Conservation (phyloP, 1,140 invertebrate genomes). For the Panonychus citri region DNA sequence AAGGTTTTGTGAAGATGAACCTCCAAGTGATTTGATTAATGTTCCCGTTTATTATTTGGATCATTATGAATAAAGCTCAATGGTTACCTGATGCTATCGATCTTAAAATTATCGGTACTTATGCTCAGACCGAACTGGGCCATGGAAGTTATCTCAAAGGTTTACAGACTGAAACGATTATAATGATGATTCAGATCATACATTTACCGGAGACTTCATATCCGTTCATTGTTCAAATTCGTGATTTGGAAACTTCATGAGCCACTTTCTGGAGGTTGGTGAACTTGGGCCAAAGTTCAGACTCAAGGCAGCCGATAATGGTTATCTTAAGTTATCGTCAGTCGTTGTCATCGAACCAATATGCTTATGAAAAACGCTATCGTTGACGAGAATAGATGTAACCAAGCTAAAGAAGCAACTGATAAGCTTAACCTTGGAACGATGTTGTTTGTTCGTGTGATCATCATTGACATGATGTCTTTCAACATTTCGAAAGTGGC, state of each 20-base stretch:
- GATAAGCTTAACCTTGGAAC: constrained; percentile 74
- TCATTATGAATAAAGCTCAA: constrained; percentile 59
- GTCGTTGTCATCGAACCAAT: constrained; percentile 59
- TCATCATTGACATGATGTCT: constrained; percentile 28
- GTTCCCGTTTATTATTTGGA: constrained; percentile 50
- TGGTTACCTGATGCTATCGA: constrained; percentile 61
- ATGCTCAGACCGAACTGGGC: constrained; percentile 82
- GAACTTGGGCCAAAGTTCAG: constrained; percentile 83
- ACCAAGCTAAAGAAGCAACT: constrained; percentile 30
- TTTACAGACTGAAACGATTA: constrained; percentile 70
- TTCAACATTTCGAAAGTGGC: constrained; percentile 19
- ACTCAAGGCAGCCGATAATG: constrained; percentile 72
- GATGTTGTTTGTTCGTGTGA: constrained; percentile 76
- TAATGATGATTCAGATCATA: constrained; percentile 55
- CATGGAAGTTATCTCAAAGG: constrained; percentile 78
- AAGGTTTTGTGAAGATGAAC: constrained; percentile 22
- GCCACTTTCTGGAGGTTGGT: constrained; percentile 61
- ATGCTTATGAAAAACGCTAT: constrained; percentile 86
- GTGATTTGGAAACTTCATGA: constrained; percentile 40
- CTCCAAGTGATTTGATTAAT: constrained; percentile 35
- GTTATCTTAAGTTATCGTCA: constrained; percentile 46
- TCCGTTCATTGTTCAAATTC: constrained; percentile 37
- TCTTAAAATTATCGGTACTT: constrained; percentile 65
- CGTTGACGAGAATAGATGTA: constrained; percentile 20
- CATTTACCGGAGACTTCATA: constrained; percentile 75